Percentiles rank a stretch among this genome's conserved stretches.
These are phyloP conservation scores for Ectemnius cavifrons DNA, from an alignment of 2,888 invertebrate species.

Conservation along the genomic window DNA sequence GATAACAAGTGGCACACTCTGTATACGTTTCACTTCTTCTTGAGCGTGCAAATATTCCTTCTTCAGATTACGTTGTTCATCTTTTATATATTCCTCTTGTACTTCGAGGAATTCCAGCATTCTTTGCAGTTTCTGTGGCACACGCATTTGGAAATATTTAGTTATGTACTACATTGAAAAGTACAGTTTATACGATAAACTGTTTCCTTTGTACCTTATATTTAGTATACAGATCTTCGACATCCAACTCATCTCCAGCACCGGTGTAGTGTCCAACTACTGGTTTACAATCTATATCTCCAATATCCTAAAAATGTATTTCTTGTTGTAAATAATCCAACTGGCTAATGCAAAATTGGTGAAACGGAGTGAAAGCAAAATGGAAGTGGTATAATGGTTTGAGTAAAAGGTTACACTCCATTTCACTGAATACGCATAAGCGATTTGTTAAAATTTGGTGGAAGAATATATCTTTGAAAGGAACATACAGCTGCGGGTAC, in stretches of 20 bases:
- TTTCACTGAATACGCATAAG: too few relatives aligned
- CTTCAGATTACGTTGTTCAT: slow-evolving; percentile 98
- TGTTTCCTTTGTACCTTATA: slow-evolving; percentile 85
- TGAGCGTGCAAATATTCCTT: slow-evolving; percentile 99
- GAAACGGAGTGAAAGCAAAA: neutral
- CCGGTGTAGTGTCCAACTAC: slow-evolving; percentile 84
- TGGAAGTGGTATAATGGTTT: neutral
- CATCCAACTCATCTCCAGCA: slow-evolving; percentile 89
- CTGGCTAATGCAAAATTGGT: too few relatives aligned
- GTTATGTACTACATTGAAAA: neutral
- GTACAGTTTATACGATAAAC: neutral
- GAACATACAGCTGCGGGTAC: slow-evolving; percentile 77
- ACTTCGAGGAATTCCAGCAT: slow-evolving; percentile 98
- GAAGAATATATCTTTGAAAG: too few relatives aligned
- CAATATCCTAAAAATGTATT: slow-evolving; percentile 51
- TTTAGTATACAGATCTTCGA: slow-evolving; percentile 96
- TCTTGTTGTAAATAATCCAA: neutral
- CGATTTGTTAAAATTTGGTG: too few relatives aligned
- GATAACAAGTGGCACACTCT: slow-evolving; percentile 98
- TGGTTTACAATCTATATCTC: slow-evolving; percentile 82
- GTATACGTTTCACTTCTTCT: slow-evolving; percentile 98
- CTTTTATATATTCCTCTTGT: slow-evolving; percentile 99
- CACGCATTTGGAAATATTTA: neutral
- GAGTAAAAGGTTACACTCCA: neutral
- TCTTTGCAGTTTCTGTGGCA: slow-evolving; percentile 91